Conservation (phyloP, 1,140 invertebrate genomes). For the Anagrus nilaparvatae region DNA sequence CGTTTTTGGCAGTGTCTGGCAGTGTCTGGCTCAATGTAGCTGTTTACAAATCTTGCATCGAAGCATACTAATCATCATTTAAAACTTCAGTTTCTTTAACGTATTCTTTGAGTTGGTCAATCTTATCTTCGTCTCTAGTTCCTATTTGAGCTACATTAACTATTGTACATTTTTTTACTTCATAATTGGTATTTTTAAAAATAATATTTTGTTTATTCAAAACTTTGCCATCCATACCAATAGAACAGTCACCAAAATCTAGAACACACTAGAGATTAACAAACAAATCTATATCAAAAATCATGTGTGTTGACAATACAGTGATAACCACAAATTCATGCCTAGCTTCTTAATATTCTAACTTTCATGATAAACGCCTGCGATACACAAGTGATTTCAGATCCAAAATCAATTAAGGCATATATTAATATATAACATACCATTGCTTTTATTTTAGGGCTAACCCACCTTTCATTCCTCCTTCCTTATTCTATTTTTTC, state of each 20-base stretch:
- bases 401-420: conserved; percentile 17
- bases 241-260: conserved; percentile 5
- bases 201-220: background rate
- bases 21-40: conserved; percentile 19
- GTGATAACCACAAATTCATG: conserved; percentile 13
- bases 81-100: background rate
- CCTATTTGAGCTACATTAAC: conserved; percentile 1
- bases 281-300: conserved; percentile 19
- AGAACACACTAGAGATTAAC: conserved; percentile 7
- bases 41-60: conserved; percentile 26
- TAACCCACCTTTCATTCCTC: background rate
- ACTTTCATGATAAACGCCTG: conserved; percentile 11
- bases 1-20: conserved; percentile 20
- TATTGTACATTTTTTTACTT: conserved; percentile 1
- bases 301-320: conserved; percentile 9
- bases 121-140: background rate
- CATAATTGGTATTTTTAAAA: background rate
- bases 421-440: background rate
- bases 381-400: conserved; percentile 17
- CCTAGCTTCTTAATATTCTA: background rate
- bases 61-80: conserved; percentile 19
- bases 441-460: background rate
- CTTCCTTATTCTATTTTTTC: background rate
- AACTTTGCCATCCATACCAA: background rate
- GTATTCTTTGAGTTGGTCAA: background rate